Conservation (phyloP, 2,888 invertebrate species). For the Leuctra nigra region DNA sequence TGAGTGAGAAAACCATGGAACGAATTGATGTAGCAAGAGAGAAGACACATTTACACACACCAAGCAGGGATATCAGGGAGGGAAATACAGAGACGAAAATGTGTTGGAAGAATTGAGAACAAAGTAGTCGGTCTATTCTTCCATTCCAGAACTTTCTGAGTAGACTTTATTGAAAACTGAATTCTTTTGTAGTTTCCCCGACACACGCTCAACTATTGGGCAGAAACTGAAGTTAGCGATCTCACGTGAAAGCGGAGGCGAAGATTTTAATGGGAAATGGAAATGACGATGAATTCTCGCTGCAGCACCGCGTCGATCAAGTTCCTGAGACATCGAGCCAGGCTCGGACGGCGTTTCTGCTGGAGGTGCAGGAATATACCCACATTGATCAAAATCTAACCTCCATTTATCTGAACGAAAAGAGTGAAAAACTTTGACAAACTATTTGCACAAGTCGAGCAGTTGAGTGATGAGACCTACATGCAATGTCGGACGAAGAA, state of each 20-base stretch:
- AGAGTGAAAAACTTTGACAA: too few relatives aligned
- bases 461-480: too few relatives aligned
- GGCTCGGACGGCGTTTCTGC: not conserved
- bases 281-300: not conserved
- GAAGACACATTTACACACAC: not conserved
- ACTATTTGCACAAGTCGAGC: too few relatives aligned
- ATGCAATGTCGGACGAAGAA: too few relatives aligned
- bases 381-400: too few relatives aligned
- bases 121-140: not conserved
- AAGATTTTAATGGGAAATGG: not conserved
- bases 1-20: not conserved
- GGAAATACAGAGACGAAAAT: slow-evolving; percentile 8
- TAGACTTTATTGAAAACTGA: slow-evolving; percentile 17
- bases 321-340: not conserved
- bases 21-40: slow-evolving; percentile 11
- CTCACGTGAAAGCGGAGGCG: not conserved
- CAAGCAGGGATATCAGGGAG: slow-evolving; percentile 5
- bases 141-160: slow-evolving; percentile 15
- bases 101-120: slow-evolving; percentile 1
- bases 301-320: not conserved
- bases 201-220: slow-evolving; percentile 3
- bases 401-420: too few relatives aligned
- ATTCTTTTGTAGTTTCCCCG: slow-evolving; percentile 16
- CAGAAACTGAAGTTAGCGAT: not conserved
- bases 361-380: too few relatives aligned